Evolutionary conservation across 2,113 vertebrate genomes (phyloP), one percentile per base, ranked within the genome.

Genomic region (Holacanthus passer): DNA sequence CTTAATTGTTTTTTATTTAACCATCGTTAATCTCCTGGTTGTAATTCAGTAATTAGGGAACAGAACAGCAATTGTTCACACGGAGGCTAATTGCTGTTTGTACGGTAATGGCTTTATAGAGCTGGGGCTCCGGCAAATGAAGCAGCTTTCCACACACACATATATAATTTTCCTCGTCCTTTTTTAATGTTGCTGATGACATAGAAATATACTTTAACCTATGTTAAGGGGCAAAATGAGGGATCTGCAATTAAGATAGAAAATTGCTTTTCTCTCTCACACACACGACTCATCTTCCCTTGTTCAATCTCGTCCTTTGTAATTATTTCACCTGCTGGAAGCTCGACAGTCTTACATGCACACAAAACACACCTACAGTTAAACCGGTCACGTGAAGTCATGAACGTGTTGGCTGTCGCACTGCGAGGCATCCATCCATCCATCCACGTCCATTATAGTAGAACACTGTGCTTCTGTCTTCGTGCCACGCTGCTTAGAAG

Each of bases 1-100:
- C 82, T 90, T 94, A 89, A 94, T 91, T 75, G 87, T 90, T 91
- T 92, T 90, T 87, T 88, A 86, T 88, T 90, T 89, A 92, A 90
- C 80, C 70, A 13, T 75, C 67, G 86, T 93, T 91, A 87, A 92
- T 93, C 89, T 93, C 83, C 80, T 79, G 77, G 79, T 89, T 92
- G 91, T 94, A 88, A 88, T 88, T 90, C 90, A 81, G 90, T 92
- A 92, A 92, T 93, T 93, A 89, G 84, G 50, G 80, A 91, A 80
- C 73, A 87, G 88, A 89, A 74, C 85, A 83, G 87, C 80, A 63
- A 85, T 88, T 87, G 92, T 93, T 90, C 85, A 84, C 75, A 68
- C 3, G 2, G 79, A 86, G 86, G 87, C 90, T 93, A 90, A 93
- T 91, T 91, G 84, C 79, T 88, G 81, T 90, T 91, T 93, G 87